Conservation (phyloP, 2,797 vertebrate species). For the Betta splendens region DNA sequence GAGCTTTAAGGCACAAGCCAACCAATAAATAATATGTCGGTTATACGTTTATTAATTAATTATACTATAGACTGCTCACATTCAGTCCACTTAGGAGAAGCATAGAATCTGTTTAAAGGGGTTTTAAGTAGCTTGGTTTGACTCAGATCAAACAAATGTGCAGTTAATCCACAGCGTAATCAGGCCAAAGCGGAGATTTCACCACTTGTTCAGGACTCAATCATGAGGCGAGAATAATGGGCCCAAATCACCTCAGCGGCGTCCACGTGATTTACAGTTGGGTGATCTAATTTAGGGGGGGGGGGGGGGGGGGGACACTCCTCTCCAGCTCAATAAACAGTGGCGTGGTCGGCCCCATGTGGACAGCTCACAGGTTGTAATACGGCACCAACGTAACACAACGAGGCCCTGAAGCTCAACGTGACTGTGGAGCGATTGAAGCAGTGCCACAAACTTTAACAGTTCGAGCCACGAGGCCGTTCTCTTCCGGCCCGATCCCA, state of each 20-base stretch:
- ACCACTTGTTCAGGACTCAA: constrained; percentile 10
- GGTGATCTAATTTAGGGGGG: constrained; percentile 67
- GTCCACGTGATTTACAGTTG: constrained; percentile 54
- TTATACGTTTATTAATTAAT: constrained; percentile 8
- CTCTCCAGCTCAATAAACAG: constrained; percentile 62
- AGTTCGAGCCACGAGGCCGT: constrained; percentile 21
- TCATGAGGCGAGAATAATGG: constrained; percentile 18
- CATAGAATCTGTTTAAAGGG: constrained; percentile 1
- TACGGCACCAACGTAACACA: constrained; percentile 41
- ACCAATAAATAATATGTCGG: too few species aligned
- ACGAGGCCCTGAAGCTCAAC: constrained; percentile 20
- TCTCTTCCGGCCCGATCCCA: constrained; percentile 2
- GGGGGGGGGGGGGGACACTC: constrained; percentile 50
- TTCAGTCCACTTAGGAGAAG: not conserved
- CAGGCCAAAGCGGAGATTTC: constrained; percentile 4
- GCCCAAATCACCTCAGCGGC: constrained; percentile 18
- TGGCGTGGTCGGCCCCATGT: constrained; percentile 58
- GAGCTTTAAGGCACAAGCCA: too few species aligned
- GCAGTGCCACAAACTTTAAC: not conserved
- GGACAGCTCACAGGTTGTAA: constrained; percentile 37
- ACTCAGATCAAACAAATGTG: not conserved
- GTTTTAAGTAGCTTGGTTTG: not conserved
- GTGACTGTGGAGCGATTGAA: not conserved
- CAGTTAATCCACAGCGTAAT: constrained; percentile 14
- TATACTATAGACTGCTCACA: too few species aligned